Evolutionary conservation across 1,140 invertebrate species (phyloP).

Genomic region (Dinothrombium tinctorium): DNA sequence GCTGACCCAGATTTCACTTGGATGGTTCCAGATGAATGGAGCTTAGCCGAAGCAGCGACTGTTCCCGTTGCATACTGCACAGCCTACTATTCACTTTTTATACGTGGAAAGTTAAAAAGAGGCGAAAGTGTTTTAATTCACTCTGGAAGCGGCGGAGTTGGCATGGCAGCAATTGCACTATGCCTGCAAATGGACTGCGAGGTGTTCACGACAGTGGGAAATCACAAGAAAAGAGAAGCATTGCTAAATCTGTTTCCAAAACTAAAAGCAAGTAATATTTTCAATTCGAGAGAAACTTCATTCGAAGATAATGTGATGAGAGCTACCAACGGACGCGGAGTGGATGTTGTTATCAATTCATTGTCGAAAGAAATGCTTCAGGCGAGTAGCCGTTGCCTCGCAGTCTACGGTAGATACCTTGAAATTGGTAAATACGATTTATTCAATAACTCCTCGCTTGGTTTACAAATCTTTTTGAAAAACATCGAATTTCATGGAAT

Average conservation of each 20-base stretch:
- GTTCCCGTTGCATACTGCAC: constrained; percentile 84
- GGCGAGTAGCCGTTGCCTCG: constrained; percentile 68
- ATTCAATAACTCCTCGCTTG: constrained; percentile 61
- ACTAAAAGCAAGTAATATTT: constrained; percentile 53
- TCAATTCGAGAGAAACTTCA: constrained; percentile 66
- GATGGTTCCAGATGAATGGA: constrained; percentile 67
- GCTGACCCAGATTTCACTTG: constrained; percentile 62
- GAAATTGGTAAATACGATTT: constrained; percentile 94
- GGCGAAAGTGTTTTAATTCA: constrained; percentile 75
- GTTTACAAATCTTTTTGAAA: constrained; percentile 82
- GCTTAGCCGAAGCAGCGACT: constrained; percentile 66
- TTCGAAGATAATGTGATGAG: constrained; percentile 66
- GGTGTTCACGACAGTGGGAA: constrained; percentile 55
- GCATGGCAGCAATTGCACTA: constrained; percentile 78
- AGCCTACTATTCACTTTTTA: constrained; percentile 66
- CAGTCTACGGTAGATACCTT: constrained; percentile 66
- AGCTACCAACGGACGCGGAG: constrained; percentile 44
- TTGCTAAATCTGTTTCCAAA: constrained; percentile 56
- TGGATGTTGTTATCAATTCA: constrained; percentile 39
- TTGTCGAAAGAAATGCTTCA: constrained; percentile 47
- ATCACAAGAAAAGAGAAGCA: constrained; percentile 58
- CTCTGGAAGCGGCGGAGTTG: constrained; percentile 82
- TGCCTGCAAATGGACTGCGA: constrained; percentile 62
- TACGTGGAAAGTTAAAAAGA: constrained; percentile 51
- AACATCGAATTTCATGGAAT: constrained; percentile 93